Percentiles rank a stretch among this genome's conserved stretches.
Conservation (phyloP, 2,113 vertebrate genomes). For the Prinia subflava region DNA sequence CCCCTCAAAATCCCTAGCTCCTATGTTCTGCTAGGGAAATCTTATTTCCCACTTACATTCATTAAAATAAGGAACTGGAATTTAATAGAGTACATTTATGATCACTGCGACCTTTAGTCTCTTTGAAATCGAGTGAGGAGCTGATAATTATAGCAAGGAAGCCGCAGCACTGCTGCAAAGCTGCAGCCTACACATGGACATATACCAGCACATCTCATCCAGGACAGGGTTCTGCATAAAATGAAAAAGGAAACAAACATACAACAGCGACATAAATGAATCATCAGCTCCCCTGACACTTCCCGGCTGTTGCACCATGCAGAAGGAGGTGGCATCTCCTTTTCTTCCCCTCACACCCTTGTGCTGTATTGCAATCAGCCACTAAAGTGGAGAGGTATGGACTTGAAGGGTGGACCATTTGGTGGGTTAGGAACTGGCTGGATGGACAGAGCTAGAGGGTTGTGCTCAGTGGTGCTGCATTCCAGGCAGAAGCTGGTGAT, state of each 20-base stretch:
- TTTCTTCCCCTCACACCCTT: background rate
- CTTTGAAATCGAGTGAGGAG: background rate
- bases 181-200: background rate
- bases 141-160: background rate
- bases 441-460: background rate
- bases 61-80: background rate
- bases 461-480: accelerated
- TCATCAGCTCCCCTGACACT: background rate
- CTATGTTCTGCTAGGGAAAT: background rate
- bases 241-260: background rate
- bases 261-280: background rate
- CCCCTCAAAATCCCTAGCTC: background rate
- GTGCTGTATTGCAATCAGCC: background rate
- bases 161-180: background rate
- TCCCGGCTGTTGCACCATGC: background rate
- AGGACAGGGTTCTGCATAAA: background rate
- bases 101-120: background rate
- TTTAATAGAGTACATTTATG: background rate
- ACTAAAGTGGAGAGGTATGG: background rate
- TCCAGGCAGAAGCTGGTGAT: background rate
- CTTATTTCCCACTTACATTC: background rate
- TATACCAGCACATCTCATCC: background rate
- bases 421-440: background rate
- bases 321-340: background rate
- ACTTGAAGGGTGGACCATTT: background rate